phyloP scores from a whole-genome alignment of 2,797 vertebrate species.

The Varecia variegata region DNA sequence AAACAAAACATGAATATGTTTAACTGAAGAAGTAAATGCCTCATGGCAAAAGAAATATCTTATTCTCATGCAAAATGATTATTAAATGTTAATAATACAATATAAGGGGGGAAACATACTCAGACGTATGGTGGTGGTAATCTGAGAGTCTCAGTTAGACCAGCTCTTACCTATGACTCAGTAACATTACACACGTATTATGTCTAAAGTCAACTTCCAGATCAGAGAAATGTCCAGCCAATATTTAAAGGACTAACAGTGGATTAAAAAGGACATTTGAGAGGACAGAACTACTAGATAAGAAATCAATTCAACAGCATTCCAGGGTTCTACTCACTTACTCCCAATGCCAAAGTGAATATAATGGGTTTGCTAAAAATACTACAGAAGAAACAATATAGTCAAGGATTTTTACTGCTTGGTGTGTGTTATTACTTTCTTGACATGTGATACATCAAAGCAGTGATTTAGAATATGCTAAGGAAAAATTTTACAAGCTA shows the following conservation, averaged over 20 bases:
- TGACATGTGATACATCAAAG: neutral
- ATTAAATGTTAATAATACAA: neutral
- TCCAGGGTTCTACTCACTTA: fast-evolving
- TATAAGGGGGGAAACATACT: neutral
- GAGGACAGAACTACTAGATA: neutral
- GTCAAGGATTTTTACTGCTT: neutral
- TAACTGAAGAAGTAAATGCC: constrained; percentile 43
- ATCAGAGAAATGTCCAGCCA: neutral
- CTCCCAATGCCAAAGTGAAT: neutral
- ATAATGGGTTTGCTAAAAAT: neutral
- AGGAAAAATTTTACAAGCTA: fast-evolving
- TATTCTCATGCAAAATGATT: constrained; percentile 28
- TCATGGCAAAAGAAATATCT: constrained; percentile 36
- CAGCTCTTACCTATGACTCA: neutral
- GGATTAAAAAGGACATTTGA: neutral
- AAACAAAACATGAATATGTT: constrained; percentile 30
- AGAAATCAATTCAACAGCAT: neutral
- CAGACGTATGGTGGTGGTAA: neutral
- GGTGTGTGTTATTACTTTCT: neutral
- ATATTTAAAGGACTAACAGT: neutral
- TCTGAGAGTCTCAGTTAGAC: neutral
- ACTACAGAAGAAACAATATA: fast-evolving
- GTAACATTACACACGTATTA: neutral
- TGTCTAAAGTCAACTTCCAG: neutral
- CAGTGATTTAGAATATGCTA: neutral